These are phyloP conservation scores for Limnephilus auricula DNA, from an alignment of 2,888 invertebrate species.

Conservation along the genomic window DNA sequence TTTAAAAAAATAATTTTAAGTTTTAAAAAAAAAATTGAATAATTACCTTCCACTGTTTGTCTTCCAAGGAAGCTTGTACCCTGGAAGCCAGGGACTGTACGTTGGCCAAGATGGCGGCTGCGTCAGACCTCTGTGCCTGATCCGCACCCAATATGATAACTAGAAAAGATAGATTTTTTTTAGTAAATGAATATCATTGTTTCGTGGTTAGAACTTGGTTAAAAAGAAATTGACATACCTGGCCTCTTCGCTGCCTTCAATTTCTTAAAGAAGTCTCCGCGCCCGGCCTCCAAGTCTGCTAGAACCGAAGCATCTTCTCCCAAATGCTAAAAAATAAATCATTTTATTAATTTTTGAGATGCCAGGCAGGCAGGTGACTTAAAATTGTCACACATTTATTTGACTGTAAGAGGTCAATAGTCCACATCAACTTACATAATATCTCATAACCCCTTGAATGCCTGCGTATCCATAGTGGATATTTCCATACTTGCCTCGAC, in stretches of 20 bases:
- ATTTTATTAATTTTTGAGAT: slow-evolving; percentile 47
- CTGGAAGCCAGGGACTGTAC: slow-evolving; percentile 84
- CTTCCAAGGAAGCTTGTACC: slow-evolving; percentile 77
- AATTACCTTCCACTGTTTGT: slow-evolving; percentile 77
- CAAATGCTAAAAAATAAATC: slow-evolving; percentile 80
- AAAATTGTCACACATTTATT: background rate
- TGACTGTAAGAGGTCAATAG: background rate
- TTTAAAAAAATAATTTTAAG: too few species aligned
- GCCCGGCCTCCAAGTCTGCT: slow-evolving; percentile 84
- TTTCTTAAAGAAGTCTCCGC: slow-evolving; percentile 83
- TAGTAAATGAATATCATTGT: background rate
- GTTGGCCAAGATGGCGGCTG: slow-evolving; percentile 85
- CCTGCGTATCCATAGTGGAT: too few species aligned
- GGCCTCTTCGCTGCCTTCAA: slow-evolving; percentile 90
- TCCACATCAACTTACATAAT: too few species aligned
- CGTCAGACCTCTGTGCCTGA: slow-evolving; percentile 87
- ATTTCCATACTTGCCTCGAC: too few species aligned
- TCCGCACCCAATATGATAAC: slow-evolving; percentile 94
- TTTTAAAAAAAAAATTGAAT: background rate
- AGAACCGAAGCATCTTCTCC: slow-evolving; percentile 88
- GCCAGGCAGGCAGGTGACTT: too few species aligned
- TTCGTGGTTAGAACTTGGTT: background rate
- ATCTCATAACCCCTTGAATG: too few species aligned
- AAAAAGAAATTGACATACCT: slow-evolving; percentile 51
- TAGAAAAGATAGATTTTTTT: background rate